Base-by-base conservation (phyloP, 2,888 invertebrate genomes). In the Apoderus coryli region DNA sequence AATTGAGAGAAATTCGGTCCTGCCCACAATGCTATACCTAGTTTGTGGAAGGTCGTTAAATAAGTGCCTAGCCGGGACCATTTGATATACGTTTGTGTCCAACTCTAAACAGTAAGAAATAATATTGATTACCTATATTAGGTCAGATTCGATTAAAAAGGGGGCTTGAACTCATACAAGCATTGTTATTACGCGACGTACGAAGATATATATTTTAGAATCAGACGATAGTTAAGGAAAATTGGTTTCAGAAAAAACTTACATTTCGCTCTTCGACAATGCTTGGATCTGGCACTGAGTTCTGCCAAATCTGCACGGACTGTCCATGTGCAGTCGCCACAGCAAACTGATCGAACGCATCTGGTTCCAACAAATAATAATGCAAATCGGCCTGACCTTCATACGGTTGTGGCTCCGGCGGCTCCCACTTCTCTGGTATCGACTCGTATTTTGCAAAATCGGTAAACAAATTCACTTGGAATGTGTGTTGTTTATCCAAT, bases 41-140 rank as follows among this genome's bases (percentile, higher is more conserved):
- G 72, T 58, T 79, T 78, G 53, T 99, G 98, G 63, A 95, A 90
- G 1, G 98, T 96, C 1, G 93, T 80, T 43, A 99, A 64, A 56
- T 89, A 98, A 0, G 93, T 93, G 25, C 98, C 98, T 22, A 90
- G 63, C 0, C 96, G 96, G 2, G 98, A 98, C 96, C 96, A 99
- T 45, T 85, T 79, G 2, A 93, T 85, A 46, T 90, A 88, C 0
- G 89, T 88, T 52, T 95, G 93, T 1, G 95, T 93, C 81, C 96
- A 98, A 44, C 81, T 72, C 85, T 89, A 46, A 13, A 45, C 45
- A 37, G n/a, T n/a, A n/a, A n/a, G n/a, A n/a, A n/a, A n/a, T n/a
- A n/a, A n/a, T n/a, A n/a, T n/a, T n/a, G n/a, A n/a, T n/a, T n/a
- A n/a, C n/a, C n/a, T n/a, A n/a, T n/a, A n/a, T n/a, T n/a, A n/a